These are phyloP conservation scores for Rhagonycha fulva DNA, from an alignment of 2,888 invertebrate genomes.

Conservation along the genomic window DNA sequence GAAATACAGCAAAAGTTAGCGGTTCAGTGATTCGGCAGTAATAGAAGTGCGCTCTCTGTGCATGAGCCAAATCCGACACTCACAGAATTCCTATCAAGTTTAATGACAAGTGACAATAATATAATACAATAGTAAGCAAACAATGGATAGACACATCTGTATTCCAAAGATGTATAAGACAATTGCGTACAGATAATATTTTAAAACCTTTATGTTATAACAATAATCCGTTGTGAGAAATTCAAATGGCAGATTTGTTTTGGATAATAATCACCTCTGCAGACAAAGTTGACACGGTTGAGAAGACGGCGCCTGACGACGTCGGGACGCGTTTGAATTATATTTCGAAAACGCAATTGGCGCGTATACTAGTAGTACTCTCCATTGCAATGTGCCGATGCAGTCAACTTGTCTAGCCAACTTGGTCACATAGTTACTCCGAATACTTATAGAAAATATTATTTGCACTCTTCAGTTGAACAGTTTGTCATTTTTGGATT, in stretches of 20 bases:
- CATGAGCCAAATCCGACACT: conserved; percentile 28
- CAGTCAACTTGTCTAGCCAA: conserved; percentile 26
- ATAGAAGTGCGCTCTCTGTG: conserved; percentile 26
- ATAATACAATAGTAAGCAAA: conserved; percentile 28
- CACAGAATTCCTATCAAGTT: conserved; percentile 33
- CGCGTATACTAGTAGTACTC: conserved; percentile 17
- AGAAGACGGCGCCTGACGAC: conserved; percentile 28
- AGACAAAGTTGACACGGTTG: conserved; percentile 30
- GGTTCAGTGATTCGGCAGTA: conserved; percentile 35
- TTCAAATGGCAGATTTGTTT: conserved; percentile 13
- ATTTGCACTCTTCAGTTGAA: conserved; percentile 19
- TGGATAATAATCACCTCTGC: conserved; percentile 34
- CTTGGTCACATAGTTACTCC: conserved; percentile 25
- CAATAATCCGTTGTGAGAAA: conserved; percentile 6
- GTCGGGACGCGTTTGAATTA: conserved; percentile 32
- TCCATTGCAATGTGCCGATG: conserved; percentile 27
- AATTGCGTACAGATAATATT: not conserved
- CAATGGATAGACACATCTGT: conserved; percentile 27
- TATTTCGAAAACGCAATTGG: conserved; percentile 35
- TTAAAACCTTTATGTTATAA: not conserved
- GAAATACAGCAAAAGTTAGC: conserved; percentile 38
- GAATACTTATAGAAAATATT: conserved; percentile 25
- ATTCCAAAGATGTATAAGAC: not conserved
- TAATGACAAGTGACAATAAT: conserved; percentile 40
- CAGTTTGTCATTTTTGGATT: conserved; percentile 29